Base-by-base conservation (phyloP, 2,797 vertebrate genomes). In the Liparis tanakae region DNA sequence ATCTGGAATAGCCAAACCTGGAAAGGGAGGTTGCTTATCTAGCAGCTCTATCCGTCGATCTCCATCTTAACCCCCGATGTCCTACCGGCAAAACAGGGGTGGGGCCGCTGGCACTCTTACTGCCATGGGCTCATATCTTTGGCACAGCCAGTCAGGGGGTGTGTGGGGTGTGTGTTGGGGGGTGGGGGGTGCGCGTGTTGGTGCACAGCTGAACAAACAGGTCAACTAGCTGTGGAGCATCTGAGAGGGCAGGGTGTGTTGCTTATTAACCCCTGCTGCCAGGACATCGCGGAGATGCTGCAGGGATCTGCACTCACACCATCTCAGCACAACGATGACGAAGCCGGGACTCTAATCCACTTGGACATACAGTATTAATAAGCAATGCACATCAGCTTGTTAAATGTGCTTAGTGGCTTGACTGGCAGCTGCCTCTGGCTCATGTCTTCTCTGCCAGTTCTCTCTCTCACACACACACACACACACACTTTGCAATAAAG, bases 201-300 rank as follows among this genome's bases (percentile, higher is more conserved):
- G 60, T 58, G 68, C 80, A 68, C 92, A 93, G 91, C 93, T 93
- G 87, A 92, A 91, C 88, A 94, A 94, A 94, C 90, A 90, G 90
- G 87, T 92, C 89, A 90, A 91, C 88, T 89, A 89, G 81, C 88
- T 87, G 80, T 74, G 79, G 82, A 89, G 86, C 82, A 81, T 88
- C 81, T 79, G 75, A 85, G 73, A 86, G 76, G 77, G 70, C 66
- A 83, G 46, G 41, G 69, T 43, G 72, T 72, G 77, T 87, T 76
- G 70, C 75, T 88, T 85, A 85, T 88, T 85, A 85, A 83, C 83
- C 80, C 76, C 79, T 48, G 76, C 78, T 56, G 82, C 57, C 34
- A 34, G 30, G 69, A 81, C 58, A 61, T 79, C 7, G 37, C 39
- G 36, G 80, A 80, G 67, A 82, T 66, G 76, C 76, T 74, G 70